Conservation (phyloP, 2,113 vertebrate genomes). For the Rhabdornis inornatus region DNA sequence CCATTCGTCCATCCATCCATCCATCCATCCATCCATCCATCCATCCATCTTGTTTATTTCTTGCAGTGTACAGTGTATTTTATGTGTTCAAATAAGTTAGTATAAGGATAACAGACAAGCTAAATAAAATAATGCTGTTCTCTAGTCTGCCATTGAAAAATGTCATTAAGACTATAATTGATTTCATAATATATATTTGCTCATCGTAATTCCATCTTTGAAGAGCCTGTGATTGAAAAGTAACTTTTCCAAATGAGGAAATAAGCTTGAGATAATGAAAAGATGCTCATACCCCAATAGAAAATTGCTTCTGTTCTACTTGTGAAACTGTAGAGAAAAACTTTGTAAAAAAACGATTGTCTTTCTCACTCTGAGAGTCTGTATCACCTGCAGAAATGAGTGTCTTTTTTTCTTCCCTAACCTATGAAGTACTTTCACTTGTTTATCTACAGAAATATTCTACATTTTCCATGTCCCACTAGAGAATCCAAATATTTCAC, state of each 20-base stretch:
- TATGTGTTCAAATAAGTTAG: background rate
- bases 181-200: background rate
- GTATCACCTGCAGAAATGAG: background rate
- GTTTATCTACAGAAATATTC: background rate
- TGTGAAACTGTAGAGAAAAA: background rate
- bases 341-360: background rate
- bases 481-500: background rate
- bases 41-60: background rate
- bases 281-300: background rate
- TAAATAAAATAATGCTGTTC: background rate
- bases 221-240: background rate
- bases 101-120: background rate
- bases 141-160: background rate
- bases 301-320: background rate
- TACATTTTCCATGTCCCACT: background rate
- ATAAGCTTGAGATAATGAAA: background rate
- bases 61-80: background rate
- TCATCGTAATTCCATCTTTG: background rate
- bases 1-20: background rate
- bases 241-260: background rate
- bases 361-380: background rate
- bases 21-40: background rate
- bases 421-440: background rate
- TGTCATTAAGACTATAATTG: background rate
- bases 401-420: background rate